Evolutionary conservation across 2,888 invertebrate genomes (phyloP).

Genomic region (Leptopilina myrica): DNA sequence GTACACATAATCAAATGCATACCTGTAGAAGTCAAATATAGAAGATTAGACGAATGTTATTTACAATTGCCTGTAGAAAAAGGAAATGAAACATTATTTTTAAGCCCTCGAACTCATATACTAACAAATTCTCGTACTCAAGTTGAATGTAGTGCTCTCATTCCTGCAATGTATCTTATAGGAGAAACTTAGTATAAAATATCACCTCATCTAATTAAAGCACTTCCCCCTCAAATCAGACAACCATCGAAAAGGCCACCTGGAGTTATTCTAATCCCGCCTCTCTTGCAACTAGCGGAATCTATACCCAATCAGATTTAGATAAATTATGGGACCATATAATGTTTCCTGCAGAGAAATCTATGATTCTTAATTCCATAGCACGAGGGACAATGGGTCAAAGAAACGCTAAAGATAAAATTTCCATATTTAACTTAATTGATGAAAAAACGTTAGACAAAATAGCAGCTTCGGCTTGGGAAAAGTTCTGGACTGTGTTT

Average conservation of each 20-base stretch:
- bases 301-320: slow-evolving; percentile 46
- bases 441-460: neutral
- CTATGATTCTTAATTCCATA: slow-evolving; percentile 20
- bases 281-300: slow-evolving; percentile 50
- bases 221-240: slow-evolving; percentile 38
- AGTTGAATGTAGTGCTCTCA: slow-evolving; percentile 48
- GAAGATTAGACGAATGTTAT: slow-evolving; percentile 39
- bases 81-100: slow-evolving; percentile 45
- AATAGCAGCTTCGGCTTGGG: neutral
- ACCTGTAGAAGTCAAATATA: slow-evolving; percentile 52
- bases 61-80: neutral
- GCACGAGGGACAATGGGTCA: neutral
- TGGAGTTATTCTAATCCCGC: slow-evolving; percentile 54
- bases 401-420: neutral
- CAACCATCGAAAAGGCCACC: slow-evolving; percentile 44
- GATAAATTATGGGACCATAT: slow-evolving; percentile 34
- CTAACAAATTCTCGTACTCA: slow-evolving; percentile 53
- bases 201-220: neutral
- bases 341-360: slow-evolving; percentile 45
- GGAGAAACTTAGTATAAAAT: too few relatives aligned
- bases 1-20: neutral
- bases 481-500: neutral
- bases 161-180: neutral
- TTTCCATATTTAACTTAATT: neutral
- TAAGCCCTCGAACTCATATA: slow-evolving; percentile 57